Evolutionary conservation across 2,113 vertebrate species (phyloP).

Genomic region (Oreochromis tanganicae): DNA sequence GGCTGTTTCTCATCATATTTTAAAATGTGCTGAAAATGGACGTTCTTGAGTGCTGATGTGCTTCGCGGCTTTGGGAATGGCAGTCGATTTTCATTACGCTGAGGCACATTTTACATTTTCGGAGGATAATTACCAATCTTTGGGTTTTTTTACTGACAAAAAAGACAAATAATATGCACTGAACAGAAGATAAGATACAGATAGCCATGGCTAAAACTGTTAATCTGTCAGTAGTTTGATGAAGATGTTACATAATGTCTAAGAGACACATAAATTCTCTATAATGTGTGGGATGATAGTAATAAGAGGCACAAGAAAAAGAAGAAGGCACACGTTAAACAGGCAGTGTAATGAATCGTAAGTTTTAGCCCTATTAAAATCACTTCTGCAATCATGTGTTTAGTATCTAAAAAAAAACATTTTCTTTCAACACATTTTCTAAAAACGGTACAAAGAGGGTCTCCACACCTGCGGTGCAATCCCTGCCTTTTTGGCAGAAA

Average conservation of each 20-base stretch:
- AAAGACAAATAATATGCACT: not conserved
- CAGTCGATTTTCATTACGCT: constrained; percentile 1
- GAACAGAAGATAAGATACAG: not conserved
- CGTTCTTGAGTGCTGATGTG: constrained; percentile 1
- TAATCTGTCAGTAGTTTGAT: not conserved
- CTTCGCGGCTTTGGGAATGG: not conserved
- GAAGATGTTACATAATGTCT: not conserved
- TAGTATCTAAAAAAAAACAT: not conserved
- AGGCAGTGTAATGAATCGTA: not conserved
- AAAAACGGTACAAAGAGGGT: constrained; percentile 84
- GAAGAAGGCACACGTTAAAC: not conserved
- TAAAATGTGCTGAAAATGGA: constrained; percentile 20
- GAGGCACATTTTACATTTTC: not conserved
- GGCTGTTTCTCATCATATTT: constrained; percentile 38
- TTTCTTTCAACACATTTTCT: constrained; percentile 32
- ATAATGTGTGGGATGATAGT: not conserved
- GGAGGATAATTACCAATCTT: not conserved
- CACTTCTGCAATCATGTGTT: not conserved
- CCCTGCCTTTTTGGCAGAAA: constrained; percentile 88
- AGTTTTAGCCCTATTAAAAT: not conserved
- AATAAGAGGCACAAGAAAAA: not conserved
- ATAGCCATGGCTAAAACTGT: not conserved
- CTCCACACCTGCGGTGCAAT: constrained; percentile 98
- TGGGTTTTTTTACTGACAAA: not conserved
- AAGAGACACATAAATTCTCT: not conserved